Base-by-base conservation (phyloP, 2,797 vertebrate species). In the Sebastes steindachneri region DNA sequence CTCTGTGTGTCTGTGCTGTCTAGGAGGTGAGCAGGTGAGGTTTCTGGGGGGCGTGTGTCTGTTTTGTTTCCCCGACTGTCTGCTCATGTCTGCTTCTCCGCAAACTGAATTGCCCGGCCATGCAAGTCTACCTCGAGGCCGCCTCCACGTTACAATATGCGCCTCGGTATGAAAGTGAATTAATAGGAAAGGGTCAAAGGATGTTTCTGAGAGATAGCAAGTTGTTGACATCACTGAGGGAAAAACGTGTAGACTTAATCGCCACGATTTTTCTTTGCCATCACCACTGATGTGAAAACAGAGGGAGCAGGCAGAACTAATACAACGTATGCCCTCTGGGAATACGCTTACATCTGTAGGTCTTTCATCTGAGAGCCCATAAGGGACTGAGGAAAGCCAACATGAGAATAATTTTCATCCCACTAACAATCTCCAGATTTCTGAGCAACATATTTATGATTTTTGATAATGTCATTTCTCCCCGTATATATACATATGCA, bases 211-310 rank as follows among this genome's bases (percentile, higher is more conserved):
- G 37, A 23, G 63, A 54, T 33, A 60, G 26, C 25, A 66, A 60
- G 72, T 70, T 55, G 55, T 72, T 80, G 70, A 80, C 64, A 64
- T 79, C 68, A 85, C 10, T 55, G 65, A 75, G 59, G 63, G 29
- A 71, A 57, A 33, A 68, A 62, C 0, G 7, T 55, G 48, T 62
- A n/a, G n/a, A 41, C 9, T n/a, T 75, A 70, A 75, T 76, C 7
- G 5, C 21, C 48, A 19, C 6, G 1, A 17, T 81, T 80, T 58
- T 63, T 75, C 58, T 60, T 72, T 62, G 12, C 35, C 70, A 31
- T 88, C 78, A 63, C 80, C 69, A 72, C 65, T 83, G 76, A 86
- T 89, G 75, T 89, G 82, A 87, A 86, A 86, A 79, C 81, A 76
- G 70, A 75, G 57, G 55, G 79, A 82, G 75, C 60, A 76, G 63